These are phyloP conservation scores for Hedya salicella DNA, from an alignment of 2,888 invertebrate species.

Conservation along the genomic window DNA sequence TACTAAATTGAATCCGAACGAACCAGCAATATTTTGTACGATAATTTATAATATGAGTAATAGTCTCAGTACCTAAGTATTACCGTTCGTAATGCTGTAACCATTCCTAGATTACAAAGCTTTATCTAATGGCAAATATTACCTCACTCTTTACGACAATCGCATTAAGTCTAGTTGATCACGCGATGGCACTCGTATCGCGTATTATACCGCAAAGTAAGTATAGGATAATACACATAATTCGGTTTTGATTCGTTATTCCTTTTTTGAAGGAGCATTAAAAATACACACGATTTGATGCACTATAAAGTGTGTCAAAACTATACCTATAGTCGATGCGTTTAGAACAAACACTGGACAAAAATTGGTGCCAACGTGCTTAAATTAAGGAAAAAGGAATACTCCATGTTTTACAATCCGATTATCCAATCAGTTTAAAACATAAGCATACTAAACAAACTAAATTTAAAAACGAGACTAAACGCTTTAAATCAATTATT, in stretches of 20 bases:
- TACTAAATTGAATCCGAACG: neutral
- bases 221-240: no score
- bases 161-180: conserved; percentile 11
- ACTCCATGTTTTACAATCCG: no score
- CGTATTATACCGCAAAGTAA: neutral
- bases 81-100: neutral
- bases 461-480: neutral
- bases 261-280: no score
- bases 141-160: conserved; percentile 1
- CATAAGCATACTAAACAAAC: neutral
- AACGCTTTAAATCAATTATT: neutral
- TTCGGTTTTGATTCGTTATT: no score
- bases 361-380: no score
- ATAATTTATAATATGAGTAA: neutral
- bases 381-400: no score
- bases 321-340: no score
- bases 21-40: neutral
- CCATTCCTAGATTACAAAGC: neutral
- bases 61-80: no score
- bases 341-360: no score
- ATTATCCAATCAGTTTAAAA: neutral
- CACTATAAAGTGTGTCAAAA: no score
- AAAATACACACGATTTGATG: no score
- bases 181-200: neutral
- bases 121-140: conserved; percentile 3